These are phyloP conservation scores for Crioceris asparagi DNA, from an alignment of 2,888 invertebrate species.

Conservation along the genomic window DNA sequence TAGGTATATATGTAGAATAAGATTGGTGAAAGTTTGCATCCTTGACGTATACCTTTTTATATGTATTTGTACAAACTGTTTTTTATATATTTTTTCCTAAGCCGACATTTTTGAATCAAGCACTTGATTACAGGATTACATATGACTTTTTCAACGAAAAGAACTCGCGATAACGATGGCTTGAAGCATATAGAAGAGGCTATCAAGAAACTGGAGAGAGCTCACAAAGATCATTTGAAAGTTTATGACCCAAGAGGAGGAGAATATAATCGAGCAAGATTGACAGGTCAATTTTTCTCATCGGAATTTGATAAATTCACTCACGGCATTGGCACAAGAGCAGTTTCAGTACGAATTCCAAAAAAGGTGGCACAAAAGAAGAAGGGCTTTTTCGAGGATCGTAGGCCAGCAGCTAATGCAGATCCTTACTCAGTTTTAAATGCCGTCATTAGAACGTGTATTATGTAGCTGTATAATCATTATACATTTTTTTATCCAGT, in stretches of 20 bases:
- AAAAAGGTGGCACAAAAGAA: slow-evolving; percentile 78
- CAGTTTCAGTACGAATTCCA: slow-evolving; percentile 86
- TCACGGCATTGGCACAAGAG: slow-evolving; percentile 80
- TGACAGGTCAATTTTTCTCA: slow-evolving; percentile 90
- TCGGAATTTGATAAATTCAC: slow-evolving; percentile 89
- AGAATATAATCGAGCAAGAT: slow-evolving; percentile 37
- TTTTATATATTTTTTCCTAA: too few species aligned
- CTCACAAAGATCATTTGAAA: slow-evolving; percentile 83
- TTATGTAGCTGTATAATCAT: too few species aligned
- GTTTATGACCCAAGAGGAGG: too few species aligned
- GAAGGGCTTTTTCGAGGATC: slow-evolving; percentile 86
- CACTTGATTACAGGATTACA: slow-evolving; percentile 46
- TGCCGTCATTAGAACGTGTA: slow-evolving; percentile 71
- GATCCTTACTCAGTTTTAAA: slow-evolving; percentile 79
- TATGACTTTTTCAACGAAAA: slow-evolving; percentile 79
- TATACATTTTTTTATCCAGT: too few species aligned
- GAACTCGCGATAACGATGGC: slow-evolving; percentile 66
- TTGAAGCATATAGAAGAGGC: slow-evolving; percentile 65
- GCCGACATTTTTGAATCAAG: background rate
- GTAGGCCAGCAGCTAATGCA: slow-evolving; percentile 83
- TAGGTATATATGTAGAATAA: too few species aligned
- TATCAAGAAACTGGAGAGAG: slow-evolving; percentile 82
- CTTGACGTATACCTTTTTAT: too few species aligned
- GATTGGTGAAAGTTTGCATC: too few species aligned
- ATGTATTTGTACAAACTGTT: too few species aligned